Percentiles rank a stretch among this genome's conserved stretches.
Conservation (phyloP, 2,113 vertebrate genomes). For the Siniperca chuatsi region DNA sequence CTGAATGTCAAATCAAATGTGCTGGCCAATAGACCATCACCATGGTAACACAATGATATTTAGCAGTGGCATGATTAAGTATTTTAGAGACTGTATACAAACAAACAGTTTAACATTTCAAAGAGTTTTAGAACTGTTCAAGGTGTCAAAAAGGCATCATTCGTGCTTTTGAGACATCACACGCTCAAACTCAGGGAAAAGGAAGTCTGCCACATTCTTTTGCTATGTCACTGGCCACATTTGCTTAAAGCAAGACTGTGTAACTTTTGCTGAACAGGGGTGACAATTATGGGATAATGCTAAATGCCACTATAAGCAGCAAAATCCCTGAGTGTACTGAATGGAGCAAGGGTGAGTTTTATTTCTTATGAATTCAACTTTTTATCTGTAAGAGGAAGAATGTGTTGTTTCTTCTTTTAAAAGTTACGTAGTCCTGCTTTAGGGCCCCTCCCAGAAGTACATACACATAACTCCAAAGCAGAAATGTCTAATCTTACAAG, state of each 20-base stretch:
- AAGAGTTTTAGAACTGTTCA: background rate
- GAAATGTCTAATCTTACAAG: too few relatives aligned
- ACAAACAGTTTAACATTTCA: slow-evolving; percentile 17
- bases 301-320: background rate
- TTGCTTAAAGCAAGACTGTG: background rate
- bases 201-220: background rate
- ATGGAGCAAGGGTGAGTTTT: background rate
- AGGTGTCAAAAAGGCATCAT: background rate
- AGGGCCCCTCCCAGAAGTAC: too few relatives aligned
- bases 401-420: background rate
- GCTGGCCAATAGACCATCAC: slow-evolving; percentile 29
- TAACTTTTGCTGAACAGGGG: background rate
- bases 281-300: background rate
- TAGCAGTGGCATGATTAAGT: background rate
- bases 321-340: background rate
- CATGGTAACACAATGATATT: slow-evolving; percentile 41
- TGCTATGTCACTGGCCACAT: background rate
- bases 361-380: background rate
- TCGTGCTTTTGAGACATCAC: background rate
- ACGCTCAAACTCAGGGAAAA: background rate
- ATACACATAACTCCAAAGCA: too few relatives aligned
- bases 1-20: slow-evolving; percentile 54
- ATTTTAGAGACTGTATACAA: slow-evolving; percentile 4
- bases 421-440: too few relatives aligned
- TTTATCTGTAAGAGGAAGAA: background rate